A percentile compares a stretch with the other conserved stretches of the same genome.
Conservation (phyloP, 2,888 invertebrate species). For the Cephus runcator region DNA sequence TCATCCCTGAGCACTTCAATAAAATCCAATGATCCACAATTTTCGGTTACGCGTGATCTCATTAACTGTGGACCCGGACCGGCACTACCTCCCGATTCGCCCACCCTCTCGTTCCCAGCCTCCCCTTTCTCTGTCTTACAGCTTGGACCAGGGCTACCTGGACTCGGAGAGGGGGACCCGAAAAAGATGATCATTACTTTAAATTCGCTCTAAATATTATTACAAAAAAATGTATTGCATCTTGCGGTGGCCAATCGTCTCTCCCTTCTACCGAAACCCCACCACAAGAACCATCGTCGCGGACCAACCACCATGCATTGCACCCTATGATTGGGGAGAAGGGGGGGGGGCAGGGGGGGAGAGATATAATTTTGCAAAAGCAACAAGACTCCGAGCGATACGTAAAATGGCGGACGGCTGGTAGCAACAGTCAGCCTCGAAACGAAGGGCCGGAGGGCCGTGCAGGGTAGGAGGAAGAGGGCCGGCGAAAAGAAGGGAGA, state of each 20-base stretch:
- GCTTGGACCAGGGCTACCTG: constrained; percentile 2
- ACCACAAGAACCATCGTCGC: constrained; percentile 7
- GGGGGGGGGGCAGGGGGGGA: constrained; percentile 12
- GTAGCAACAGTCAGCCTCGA: constrained; percentile 18
- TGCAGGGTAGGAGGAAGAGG: neutral
- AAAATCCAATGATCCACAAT: constrained; percentile 61
- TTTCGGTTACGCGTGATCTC: constrained; percentile 65
- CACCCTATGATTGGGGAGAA: constrained; percentile 22
- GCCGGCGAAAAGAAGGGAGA: neutral
- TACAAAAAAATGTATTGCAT: constrained; percentile 50
- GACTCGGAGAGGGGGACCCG: constrained; percentile 24
- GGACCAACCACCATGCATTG: constrained; percentile 4
- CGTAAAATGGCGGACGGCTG: constrained; percentile 39
- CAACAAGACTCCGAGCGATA: constrained; percentile 17
- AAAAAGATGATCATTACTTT: constrained; percentile 49
- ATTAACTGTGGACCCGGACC: constrained; percentile 56
- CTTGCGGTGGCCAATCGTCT: constrained; percentile 39
- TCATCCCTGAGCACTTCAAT: constrained; percentile 45
- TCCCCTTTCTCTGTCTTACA: constrained; percentile 10
- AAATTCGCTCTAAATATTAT: constrained; percentile 53
- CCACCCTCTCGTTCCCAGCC: constrained; percentile 18
- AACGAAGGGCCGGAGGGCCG: constrained; percentile 5
- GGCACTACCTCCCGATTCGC: constrained; percentile 29
- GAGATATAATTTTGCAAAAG: constrained; percentile 37
- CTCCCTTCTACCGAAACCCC: constrained; percentile 12